Base-by-base conservation (phyloP, 1,140 invertebrate genomes). In the Oppia nitens region DNA sequence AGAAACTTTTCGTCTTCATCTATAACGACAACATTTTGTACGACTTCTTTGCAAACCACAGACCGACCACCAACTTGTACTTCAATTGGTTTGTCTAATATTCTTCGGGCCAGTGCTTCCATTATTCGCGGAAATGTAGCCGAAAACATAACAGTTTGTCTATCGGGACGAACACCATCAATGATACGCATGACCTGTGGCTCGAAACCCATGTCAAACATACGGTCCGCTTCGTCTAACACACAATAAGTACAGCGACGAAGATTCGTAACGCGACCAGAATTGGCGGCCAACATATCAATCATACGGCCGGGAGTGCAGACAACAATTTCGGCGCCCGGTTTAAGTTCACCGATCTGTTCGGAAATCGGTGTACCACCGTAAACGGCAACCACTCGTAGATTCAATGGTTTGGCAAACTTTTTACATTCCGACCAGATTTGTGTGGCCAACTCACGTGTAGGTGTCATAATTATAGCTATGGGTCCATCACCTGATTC, bases 191-290 rank as follows among this genome's bases (percentile, higher is more conserved):
- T 96, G 0, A 93, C 85, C 75, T 98, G 95, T 3, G 95, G 95
- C 73, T 98, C 95, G 73, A 99, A 99, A 20, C 95, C 95, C 92
- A 98, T 97, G 69, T 99, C 96, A 69, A 99, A 99, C 95, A 98
- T 98, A 32, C 96, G 76, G 73, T 99, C 96, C 1, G 96, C 96
- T 74, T 99, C 96, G 73, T 99, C 96, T 1, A 99, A 72, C 0
- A 99, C 95, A 29, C 98, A 81, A 70, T 98, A 99, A 0, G 94
- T 98, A 27, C 94, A 90, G 32, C 96, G 73, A 25, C 86, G 76
- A 40, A 98, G 73, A 76, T 99, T 99, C 0, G 96, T 99, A 0
- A 98, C 95, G 62, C 90, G 79, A 76, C 93, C 95, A 58, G 84
- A 90, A 71, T 99, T 99, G 3, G 94, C 95, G 0, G 93, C 90